Conservation (phyloP, 1,140 invertebrate genomes). For the Euschistus heros region DNA sequence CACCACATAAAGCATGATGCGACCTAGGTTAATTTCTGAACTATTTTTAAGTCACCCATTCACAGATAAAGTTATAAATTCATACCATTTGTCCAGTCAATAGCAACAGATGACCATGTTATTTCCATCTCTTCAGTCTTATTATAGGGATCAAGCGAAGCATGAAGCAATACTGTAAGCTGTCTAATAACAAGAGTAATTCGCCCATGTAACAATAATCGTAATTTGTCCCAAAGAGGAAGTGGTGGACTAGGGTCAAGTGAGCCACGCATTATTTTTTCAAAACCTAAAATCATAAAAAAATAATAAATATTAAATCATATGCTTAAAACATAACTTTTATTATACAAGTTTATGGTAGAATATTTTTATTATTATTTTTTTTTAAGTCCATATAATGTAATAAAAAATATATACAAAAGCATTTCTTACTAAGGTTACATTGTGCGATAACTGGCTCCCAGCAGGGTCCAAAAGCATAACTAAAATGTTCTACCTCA, state of each 20-base stretch:
- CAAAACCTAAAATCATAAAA: conserved; percentile 49
- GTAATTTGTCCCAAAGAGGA: conserved; percentile 96
- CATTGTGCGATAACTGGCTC: conserved; percentile 94
- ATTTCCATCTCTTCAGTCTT: conserved; percentile 98
- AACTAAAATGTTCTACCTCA: conserved; percentile 75
- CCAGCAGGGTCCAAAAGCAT: conserved; percentile 97
- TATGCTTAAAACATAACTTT: too few species aligned
- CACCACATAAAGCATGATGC: too few species aligned
- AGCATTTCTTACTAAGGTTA: conserved; percentile 58
- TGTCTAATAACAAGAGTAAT: conserved; percentile 76
- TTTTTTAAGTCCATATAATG: too few species aligned
- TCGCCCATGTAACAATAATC: conserved; percentile 83
- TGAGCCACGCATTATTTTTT: conserved; percentile 74
- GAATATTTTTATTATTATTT: too few species aligned
- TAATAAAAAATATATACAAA: too few species aligned
- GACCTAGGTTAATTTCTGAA: too few species aligned
- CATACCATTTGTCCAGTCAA: conserved; percentile 91
- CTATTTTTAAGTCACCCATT: too few species aligned
- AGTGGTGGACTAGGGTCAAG: conserved; percentile 86
- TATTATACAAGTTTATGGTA: too few species aligned
- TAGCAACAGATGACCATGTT: conserved; percentile 79
- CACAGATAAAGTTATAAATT: conserved; percentile 17
- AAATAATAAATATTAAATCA: too few species aligned
- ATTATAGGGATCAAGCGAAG: conserved; percentile 94
- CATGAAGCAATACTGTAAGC: conserved; percentile 80